Evolutionary conservation across 2,888 invertebrate species (phyloP), one percentile per base, ranked within the genome.

Genomic region (Melieria crassipennis): DNA sequence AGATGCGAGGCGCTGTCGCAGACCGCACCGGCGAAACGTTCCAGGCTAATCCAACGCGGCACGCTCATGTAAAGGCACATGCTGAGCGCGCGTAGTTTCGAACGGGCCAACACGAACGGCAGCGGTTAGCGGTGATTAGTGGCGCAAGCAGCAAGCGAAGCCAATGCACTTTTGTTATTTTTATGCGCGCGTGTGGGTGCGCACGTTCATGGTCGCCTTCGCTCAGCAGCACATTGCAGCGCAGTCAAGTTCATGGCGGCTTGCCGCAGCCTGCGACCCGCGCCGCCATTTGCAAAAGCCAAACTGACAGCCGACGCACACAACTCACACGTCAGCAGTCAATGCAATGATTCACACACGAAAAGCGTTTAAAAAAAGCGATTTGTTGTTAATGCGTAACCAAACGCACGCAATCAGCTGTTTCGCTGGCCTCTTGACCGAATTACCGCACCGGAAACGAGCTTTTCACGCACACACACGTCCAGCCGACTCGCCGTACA

Each of bases 21-120:
- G 66, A 78, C 69, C 10, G 78, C 79, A 67, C 75, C 74, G 69
- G 78, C 77, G 65, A 79, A 74, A 75, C 78, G 77, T 74, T 79
- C 78, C 74, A 79, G 75, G 78, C 77, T 76, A 75, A 78, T 77
- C 78, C 79, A 79, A 64, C 75, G 77, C 68, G 79, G 79, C 58
- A 78, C 77, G 64, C 75, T 79, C 78, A 79, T 78, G 65, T 78
- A 79, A 66, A 79, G 74, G 75, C 79, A 79, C 79, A 79, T 79
- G 67, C 75, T 77, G 77, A 69, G 72, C 42, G 69, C 11, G 47
- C 48, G 47, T 9, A 50, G 50, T 9, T 7, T 56, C 9, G 30
- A 13, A 30, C 11, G n/a, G 4, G 10, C 4, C n/a, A 45, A 61
- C 42, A n/a, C 61, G 45, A 61, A 13, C n/a, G 9, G 11, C 50